Base-by-base conservation (phyloP, 1,140 invertebrate species). In the Drosophila bipectinata region DNA sequence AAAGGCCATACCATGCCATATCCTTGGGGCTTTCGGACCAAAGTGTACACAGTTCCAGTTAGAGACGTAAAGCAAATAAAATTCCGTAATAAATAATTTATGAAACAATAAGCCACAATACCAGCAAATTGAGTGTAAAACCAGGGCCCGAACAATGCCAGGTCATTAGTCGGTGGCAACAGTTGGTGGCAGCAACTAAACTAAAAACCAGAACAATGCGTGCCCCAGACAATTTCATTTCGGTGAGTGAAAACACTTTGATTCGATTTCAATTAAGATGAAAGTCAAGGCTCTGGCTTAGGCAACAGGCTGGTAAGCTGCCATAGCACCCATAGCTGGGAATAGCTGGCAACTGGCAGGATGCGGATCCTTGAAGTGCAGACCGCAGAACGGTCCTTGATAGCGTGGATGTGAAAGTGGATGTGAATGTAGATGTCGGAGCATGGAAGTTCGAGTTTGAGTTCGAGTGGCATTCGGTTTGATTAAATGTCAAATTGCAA, bases 251-350 rank as follows among this genome's bases (percentile, higher is more conserved):
- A 82, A 87, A 79, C 78, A 87, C 83, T 88, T 89, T 88, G 84
- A 88, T 88, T 88, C 81, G 83, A 88, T 88, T 88, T 88, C 83
- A 88, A 88, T 88, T 88, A 88, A 77, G 83, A 88, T 88, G 83
- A 72, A 88, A 88, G 64, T 45, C 49, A n/a, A 21, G 44, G 44
- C 44, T 24, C 44, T 6, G 14, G 44, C 44, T 21, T 9, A 24
- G 57, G 52, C 55, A 45, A 51, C 44, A 41, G 44, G 45, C 37
- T 26, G 10, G 34, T 24, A 10, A 18, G 18, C 39, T 44, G 41
- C 12, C 39, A n/a, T 21, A 21, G 21, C 21, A 21, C 2, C n/a
- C 12, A 32, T 15, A 14, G 39, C 39, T 7, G 34, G 14, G n/a
- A 18, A 8, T 8, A 44, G 41, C 41, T 44, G 47, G 64, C 71